Evolutionary conservation across 2,888 invertebrate species (phyloP), one percentile per base, ranked within the genome.

Genomic region (Strigamia maritima): DNA sequence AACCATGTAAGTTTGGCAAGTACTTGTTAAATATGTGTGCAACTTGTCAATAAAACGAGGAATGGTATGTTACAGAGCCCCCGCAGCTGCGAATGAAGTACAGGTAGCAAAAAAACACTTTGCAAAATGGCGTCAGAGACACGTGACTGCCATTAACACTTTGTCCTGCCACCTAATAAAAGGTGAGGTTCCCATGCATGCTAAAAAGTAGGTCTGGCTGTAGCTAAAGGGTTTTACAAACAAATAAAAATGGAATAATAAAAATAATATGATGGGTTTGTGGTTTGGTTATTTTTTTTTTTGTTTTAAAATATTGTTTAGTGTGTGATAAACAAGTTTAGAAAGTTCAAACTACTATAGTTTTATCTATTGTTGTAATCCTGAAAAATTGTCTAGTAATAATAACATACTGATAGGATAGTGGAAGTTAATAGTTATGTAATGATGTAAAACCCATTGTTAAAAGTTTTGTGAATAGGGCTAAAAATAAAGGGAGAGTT

Each of bases 1-100:
- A 65, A 65, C 26, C 26, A 28, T 65, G 65, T 3, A 2, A 65
- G 24, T 24, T 65, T 65, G 24, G 65, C 65, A 65, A 65, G 26
- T 65, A 65, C 65, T 24, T 65, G 65, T 26, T 65, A 65, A 65
- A 65, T 49, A 49, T 26, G 65, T 60, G 24, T 65, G 28, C 65
- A 65, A 65, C 65, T 26, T 26, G 65, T 65, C 65, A 65, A 65
- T 65, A 65, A 65, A 65, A 60, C n/a, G n/a, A n/a, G n/a, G n/a
- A 10, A 4, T 19, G 7, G 2, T 7, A 65, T 10, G 14, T 22
- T 16, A 14, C 1, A 24, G 1, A 16, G 10, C 65, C 65, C 65
- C 65, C 12, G 26, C 65, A 49, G 49, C n/a, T 65, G 26, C 65
- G 26, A 26, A 26, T 65, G 65, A 26, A 19, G 12, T n/a, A 26